Evolutionary conservation across 2,113 vertebrate species (phyloP).

Genomic region (Shinisaurus crocodilurus): DNA sequence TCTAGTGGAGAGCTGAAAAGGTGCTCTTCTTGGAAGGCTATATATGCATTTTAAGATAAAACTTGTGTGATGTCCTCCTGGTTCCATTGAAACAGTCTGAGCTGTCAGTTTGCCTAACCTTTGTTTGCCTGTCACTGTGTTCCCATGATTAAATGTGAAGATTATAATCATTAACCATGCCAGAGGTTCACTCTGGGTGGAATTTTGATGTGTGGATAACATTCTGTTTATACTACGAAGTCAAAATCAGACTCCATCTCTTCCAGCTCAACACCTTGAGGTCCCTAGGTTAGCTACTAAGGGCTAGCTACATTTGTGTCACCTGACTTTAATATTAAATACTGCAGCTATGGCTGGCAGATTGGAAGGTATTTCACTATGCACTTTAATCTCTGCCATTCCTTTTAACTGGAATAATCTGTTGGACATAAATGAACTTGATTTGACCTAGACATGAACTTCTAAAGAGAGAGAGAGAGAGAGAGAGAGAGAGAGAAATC

Average conservation of each 20-base stretch:
- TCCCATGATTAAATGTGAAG: conserved; percentile 83
- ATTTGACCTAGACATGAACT: conserved; percentile 82
- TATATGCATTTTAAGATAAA: conserved; percentile 70
- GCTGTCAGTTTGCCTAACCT: conserved; percentile 81
- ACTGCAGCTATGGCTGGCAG: conserved; percentile 56
- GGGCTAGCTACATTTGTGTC: conserved; percentile 65
- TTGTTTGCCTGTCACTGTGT: conserved; percentile 81
- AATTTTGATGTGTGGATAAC: conserved; percentile 79
- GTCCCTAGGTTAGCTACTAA: conserved; percentile 82
- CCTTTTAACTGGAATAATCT: conserved; percentile 76
- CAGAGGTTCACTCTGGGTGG: conserved; percentile 74
- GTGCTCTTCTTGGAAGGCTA: conserved; percentile 40
- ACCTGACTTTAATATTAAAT: conserved; percentile 76
- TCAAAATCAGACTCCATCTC: conserved; percentile 81
- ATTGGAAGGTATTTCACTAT: conserved; percentile 64
- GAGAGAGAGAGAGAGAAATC: not conserved
- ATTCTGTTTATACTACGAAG: conserved; percentile 79
- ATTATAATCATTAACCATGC: conserved; percentile 83
- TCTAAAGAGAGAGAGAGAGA: not conserved
- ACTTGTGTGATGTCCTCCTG: conserved; percentile 48
- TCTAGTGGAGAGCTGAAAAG: conserved; percentile 50
- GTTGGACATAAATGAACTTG: conserved; percentile 79
- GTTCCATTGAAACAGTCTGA: conserved; percentile 65
- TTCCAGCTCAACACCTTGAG: conserved; percentile 88
- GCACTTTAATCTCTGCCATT: conserved; percentile 65